Evolutionary conservation across 1,140 invertebrate genomes (phyloP).

Genomic region (Drosophila lini): DNA sequence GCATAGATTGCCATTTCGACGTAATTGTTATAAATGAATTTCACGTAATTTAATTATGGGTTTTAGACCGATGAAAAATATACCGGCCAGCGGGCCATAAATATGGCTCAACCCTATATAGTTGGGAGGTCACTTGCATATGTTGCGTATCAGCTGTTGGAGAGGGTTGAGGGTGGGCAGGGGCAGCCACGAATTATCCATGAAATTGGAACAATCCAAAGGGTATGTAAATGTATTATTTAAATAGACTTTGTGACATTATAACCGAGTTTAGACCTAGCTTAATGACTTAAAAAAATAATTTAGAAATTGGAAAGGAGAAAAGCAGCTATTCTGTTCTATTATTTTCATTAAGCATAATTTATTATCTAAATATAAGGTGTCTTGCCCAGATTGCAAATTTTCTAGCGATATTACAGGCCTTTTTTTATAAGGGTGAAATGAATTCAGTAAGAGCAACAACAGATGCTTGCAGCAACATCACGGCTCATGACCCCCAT

Average conservation of each 20-base stretch:
- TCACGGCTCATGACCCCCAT: conserved; percentile 54
- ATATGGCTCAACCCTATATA: conserved; percentile 34
- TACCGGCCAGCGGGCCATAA: conserved; percentile 65
- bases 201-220: conserved; percentile 15
- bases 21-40: conserved; percentile 83
- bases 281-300: neutral
- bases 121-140: conserved; percentile 37
- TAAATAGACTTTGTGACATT: neutral
- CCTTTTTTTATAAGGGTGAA: neutral
- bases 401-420: neutral
- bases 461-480: conserved; percentile 70
- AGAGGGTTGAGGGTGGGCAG: conserved; percentile 10
- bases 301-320: neutral
- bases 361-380: neutral
- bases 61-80: conserved; percentile 80
- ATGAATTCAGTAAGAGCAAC: conserved; percentile 25
- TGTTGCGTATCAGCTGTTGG: conserved; percentile 42
- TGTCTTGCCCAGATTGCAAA: neutral
- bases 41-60: conserved; percentile 81
- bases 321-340: neutral
- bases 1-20: conserved; percentile 79
- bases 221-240: neutral
- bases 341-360: neutral
- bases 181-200: conserved; percentile 18
- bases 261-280: neutral